phyloP scores from a whole-genome alignment of 2,113 vertebrate species.

The Propithecus coquereli region DNA sequence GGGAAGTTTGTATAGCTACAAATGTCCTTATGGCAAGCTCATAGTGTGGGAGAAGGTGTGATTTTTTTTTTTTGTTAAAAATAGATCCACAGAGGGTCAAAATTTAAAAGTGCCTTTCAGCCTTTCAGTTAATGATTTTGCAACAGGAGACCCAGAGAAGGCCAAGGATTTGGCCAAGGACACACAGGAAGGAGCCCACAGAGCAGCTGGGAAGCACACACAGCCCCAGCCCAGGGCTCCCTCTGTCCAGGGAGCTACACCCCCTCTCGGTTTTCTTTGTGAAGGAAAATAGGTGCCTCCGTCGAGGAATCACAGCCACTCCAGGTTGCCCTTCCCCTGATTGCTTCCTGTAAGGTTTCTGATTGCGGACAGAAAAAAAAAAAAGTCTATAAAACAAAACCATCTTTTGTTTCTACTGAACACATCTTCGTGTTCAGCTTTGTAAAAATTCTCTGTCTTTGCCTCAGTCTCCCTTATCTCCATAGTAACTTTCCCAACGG shows the following conservation, averaged over 20 bases:
- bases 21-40: slow-evolving; percentile 45
- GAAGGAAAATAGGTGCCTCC: background rate
- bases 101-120: background rate
- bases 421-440: background rate
- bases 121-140: background rate
- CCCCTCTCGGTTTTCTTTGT: background rate
- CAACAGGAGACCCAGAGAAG: background rate
- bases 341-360: background rate
- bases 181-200: background rate
- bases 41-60: background rate
- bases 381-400: background rate
- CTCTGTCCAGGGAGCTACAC: background rate
- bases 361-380: background rate
- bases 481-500: background rate
- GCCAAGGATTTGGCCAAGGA: background rate
- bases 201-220: too few relatives aligned
- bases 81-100: slow-evolving; percentile 16
- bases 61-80: slow-evolving; percentile 41
- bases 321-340: background rate
- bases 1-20: slow-evolving; percentile 31
- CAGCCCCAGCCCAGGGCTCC: background rate
- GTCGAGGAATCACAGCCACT: background rate
- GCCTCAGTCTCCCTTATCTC: background rate
- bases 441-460: background rate
- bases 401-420: background rate